Conservation (phyloP, 2,797 vertebrate species). For the Chaetodon trifasciatus region DNA sequence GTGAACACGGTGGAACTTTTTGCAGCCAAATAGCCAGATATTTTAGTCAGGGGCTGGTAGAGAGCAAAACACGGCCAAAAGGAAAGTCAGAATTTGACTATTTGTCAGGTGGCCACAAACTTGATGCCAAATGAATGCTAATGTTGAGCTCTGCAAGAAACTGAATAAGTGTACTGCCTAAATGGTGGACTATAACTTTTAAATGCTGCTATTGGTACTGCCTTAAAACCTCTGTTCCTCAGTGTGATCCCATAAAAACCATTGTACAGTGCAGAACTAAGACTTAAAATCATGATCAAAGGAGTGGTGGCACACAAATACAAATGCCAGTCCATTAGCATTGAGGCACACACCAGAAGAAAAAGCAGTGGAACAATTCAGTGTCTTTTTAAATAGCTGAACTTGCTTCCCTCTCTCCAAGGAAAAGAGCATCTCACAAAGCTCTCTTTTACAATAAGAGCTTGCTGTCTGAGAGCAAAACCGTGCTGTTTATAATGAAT, state of each 20-base stretch:
- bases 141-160: not conserved
- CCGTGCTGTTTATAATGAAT: not conserved
- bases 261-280: no score
- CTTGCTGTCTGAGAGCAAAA: not conserved
- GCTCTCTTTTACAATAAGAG: not conserved
- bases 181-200: no score
- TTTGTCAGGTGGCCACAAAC: not conserved
- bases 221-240: no score
- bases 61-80: not conserved
- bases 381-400: not conserved
- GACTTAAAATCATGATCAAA: no score
- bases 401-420: not conserved
- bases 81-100: not conserved
- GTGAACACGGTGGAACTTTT: not conserved
- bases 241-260: no score
- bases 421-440: not conserved
- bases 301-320: not conserved
- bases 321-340: no score
- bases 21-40: constrained; percentile 5
- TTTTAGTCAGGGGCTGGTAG: constrained; percentile 5
- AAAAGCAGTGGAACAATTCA: not conserved
- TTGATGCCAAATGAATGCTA: not conserved
- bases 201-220: no score
- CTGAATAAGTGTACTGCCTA: no score
- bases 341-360: not conserved